phyloP scores from a whole-genome alignment of 2,113 vertebrate species.

The Channa maculata region DNA sequence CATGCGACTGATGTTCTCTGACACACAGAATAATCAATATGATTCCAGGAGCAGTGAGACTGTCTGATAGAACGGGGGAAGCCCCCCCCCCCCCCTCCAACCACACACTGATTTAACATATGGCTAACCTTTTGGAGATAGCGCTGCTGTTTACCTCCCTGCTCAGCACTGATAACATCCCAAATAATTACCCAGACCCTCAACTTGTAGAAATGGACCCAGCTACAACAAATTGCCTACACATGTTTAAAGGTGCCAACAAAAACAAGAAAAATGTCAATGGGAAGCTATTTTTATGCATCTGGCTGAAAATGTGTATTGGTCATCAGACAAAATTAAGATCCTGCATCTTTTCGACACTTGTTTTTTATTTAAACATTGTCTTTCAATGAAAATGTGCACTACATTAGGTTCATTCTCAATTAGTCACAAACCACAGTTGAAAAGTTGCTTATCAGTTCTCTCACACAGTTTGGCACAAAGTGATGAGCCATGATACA shows the following conservation, averaged over 20 bases:
- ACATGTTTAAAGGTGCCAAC: too few species aligned
- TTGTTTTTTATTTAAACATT: too few species aligned
- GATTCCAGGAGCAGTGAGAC: constrained; percentile 14
- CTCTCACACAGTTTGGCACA: too few species aligned
- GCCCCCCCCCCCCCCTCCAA: constrained; percentile 48
- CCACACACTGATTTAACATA: constrained; percentile 79
- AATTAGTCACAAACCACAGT: too few species aligned
- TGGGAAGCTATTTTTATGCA: too few species aligned
- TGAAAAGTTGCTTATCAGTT: too few species aligned
- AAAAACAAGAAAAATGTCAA: too few species aligned
- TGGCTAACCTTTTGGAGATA: constrained; percentile 84
- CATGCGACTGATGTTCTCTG: constrained; percentile 10
- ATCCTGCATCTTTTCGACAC: too few species aligned
- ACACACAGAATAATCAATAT: constrained; percentile 33
- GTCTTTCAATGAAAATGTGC: too few species aligned
- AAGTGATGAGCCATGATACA: too few species aligned
- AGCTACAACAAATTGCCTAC: constrained; percentile 17
- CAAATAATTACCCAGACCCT: constrained; percentile 74
- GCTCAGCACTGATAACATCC: constrained; percentile 78
- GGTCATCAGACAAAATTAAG: neutral
- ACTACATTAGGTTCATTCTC: too few species aligned
- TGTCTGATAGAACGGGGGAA: constrained; percentile 45
- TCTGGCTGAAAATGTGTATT: neutral
- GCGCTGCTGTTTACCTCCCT: constrained; percentile 76
- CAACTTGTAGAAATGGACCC: constrained; percentile 61